A percentile compares a stretch with the other conserved stretches of the same genome.
Conservation (phyloP, 2,797 vertebrate genomes). For the Microcaecilia unicolor region DNA sequence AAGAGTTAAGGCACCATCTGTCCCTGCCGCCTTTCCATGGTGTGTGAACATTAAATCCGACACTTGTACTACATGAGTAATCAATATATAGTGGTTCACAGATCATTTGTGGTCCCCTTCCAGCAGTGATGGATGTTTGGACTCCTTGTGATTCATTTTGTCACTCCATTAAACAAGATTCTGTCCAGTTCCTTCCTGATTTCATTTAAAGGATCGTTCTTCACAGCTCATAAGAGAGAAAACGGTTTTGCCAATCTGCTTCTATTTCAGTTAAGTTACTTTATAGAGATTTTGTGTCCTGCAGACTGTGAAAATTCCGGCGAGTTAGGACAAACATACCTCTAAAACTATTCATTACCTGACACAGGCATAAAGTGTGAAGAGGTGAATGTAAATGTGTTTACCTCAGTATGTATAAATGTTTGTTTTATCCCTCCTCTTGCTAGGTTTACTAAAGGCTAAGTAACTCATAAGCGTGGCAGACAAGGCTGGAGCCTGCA, state of each 20-base stretch:
- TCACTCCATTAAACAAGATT: constrained; percentile 91
- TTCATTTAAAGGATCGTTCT: constrained; percentile 79
- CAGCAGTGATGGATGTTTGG: constrained; percentile 83
- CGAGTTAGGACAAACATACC: constrained; percentile 74
- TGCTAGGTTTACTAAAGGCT: constrained; percentile 1
- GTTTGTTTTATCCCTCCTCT: constrained; percentile 54
- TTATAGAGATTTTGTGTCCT: constrained; percentile 77
- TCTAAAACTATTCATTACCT: constrained; percentile 68
- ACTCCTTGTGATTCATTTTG: constrained; percentile 82
- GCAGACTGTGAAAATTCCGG: constrained; percentile 70
- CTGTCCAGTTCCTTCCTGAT: constrained; percentile 77
- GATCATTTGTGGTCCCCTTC: constrained; percentile 91
- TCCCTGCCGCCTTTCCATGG: constrained; percentile 80
- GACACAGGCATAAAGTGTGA: constrained; percentile 74
- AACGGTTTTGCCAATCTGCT: constrained; percentile 74
- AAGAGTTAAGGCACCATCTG: constrained; percentile 75
- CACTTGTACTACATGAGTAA: constrained; percentile 87
- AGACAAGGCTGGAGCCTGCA: not conserved
- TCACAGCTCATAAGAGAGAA: constrained; percentile 77
- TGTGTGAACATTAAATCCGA: constrained; percentile 88
- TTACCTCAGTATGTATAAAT: constrained; percentile 69
- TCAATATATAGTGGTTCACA: constrained; percentile 93
- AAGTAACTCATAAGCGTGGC: not conserved
- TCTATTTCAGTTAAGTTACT: constrained; percentile 76
- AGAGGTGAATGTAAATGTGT: constrained; percentile 71